Evolutionary conservation across 2,113 vertebrate species (phyloP).

Genomic region (Fregata magnificens): DNA sequence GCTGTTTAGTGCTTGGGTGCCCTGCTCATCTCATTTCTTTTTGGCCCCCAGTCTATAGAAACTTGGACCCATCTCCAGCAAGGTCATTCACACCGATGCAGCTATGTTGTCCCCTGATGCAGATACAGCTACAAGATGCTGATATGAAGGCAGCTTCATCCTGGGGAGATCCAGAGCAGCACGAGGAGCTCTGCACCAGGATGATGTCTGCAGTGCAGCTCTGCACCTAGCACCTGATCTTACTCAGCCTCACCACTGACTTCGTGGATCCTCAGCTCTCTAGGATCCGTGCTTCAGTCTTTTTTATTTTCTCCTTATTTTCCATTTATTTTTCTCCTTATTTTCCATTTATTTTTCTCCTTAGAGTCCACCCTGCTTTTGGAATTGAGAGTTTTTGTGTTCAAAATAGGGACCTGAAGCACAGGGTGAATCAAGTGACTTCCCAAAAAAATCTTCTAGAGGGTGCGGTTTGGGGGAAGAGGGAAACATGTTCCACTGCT

Average conservation of each 20-base stretch:
- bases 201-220: not conserved
- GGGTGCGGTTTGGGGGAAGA: not conserved
- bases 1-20: too few relatives aligned
- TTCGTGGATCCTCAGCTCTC: not conserved
- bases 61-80: not conserved
- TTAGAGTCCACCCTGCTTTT: not conserved
- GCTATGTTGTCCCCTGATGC: not conserved
- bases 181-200: not conserved
- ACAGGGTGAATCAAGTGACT: not conserved
- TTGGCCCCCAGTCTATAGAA: not conserved
- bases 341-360: not conserved
- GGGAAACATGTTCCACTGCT: not conserved
- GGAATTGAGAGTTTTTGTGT: not conserved
- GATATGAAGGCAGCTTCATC: not conserved
- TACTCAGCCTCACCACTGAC: not conserved
- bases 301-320: not conserved
- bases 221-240: too few relatives aligned
- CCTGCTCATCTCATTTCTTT: not conserved
- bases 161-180: not conserved
- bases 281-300: too few relatives aligned
- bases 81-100: fast-evolving
- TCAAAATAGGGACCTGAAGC: not conserved
- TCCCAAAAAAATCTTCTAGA: not conserved
- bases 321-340: not conserved
- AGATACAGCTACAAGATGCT: not conserved